phyloP scores from a whole-genome alignment of 2,113 vertebrate genomes.

The Hippopotamus amphibius region DNA sequence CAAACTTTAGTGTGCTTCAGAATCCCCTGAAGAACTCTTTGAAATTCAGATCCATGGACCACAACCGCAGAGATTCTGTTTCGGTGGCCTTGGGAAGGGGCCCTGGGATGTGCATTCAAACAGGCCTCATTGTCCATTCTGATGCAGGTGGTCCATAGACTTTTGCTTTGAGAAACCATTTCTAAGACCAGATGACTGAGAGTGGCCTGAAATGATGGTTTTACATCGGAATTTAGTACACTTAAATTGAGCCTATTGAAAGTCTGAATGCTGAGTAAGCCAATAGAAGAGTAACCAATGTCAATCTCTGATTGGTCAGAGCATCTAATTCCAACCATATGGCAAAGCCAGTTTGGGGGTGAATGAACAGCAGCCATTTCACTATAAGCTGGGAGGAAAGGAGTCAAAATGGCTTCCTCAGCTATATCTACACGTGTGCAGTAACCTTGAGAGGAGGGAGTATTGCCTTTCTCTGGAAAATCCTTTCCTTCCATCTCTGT shows the following conservation, averaged over 20 bases:
- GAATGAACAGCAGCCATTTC: slow-evolving; percentile 1
- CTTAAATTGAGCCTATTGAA: slow-evolving; percentile 21
- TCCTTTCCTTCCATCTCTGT: neutral
- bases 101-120: neutral
- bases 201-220: neutral
- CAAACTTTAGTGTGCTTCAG: neutral
- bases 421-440: neutral
- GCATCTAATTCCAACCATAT: neutral
- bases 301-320: neutral
- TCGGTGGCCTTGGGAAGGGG: neutral
- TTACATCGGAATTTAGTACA: neutral
- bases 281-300: slow-evolving; percentile 10
- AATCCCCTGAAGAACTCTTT: neutral
- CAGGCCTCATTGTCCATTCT: neutral
- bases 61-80: neutral
- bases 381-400: neutral
- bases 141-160: neutral
- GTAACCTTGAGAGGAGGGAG: neutral
- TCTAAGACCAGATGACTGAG: neutral
- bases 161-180: slow-evolving; percentile 25
- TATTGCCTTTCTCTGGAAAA: slow-evolving; percentile 31
- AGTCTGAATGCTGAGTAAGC: slow-evolving; percentile 3
- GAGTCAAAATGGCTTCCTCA: neutral
- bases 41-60: neutral
- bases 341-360: neutral